Conservation (phyloP, 2,113 vertebrate genomes). For the Pygoscelis antarcticus region DNA sequence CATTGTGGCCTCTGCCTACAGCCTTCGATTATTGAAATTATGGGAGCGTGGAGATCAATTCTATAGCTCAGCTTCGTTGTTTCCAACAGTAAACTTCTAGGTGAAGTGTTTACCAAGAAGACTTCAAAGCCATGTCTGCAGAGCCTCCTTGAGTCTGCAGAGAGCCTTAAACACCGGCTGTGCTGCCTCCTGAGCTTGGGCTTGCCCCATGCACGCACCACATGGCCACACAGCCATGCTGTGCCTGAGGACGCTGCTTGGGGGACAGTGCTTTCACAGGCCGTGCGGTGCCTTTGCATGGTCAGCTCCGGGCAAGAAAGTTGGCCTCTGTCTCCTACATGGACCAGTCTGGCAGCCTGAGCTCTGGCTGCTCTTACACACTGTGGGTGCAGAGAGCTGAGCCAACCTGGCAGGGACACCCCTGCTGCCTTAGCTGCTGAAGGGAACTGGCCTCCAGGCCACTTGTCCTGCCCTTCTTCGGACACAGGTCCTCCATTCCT, state of each 20-base stretch:
- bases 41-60: background rate
- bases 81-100: background rate
- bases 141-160: background rate
- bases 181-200: background rate
- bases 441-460: background rate
- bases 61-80: rapidly evolving
- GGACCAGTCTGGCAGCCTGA: background rate
- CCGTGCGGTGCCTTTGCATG: background rate
- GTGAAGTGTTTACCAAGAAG: background rate
- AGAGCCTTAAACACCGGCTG: background rate
- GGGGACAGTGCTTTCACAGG: background rate
- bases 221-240: background rate
- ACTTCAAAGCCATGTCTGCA: background rate
- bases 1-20: background rate
- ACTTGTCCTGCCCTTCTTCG: background rate
- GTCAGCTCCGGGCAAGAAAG: background rate
- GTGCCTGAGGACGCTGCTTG: background rate
- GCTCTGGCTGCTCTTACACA: background rate
- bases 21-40: background rate
- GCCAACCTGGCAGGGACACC: background rate
- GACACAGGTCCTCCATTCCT: background rate
- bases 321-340: background rate
- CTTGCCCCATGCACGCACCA: background rate
- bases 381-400: background rate
- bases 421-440: background rate